Conservation (phyloP, 2,888 invertebrate genomes). For the Dioctria linearis region DNA sequence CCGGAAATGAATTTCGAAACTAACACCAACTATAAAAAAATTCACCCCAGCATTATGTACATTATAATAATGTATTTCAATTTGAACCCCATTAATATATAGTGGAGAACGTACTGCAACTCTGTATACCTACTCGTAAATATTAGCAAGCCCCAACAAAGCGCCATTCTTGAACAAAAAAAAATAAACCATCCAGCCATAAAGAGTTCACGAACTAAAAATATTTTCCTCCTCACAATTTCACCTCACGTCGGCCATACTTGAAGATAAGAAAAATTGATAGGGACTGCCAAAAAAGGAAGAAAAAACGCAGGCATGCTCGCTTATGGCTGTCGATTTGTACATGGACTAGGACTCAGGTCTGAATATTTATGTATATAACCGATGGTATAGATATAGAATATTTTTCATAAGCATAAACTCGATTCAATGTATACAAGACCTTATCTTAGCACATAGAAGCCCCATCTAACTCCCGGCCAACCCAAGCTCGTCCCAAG, state of each 20-base stretch:
- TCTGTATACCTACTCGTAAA: neutral
- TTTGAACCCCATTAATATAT: constrained; percentile 15
- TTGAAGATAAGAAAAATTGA: constrained; percentile 51
- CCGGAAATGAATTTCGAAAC: constrained; percentile 41
- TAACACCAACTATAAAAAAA: constrained; percentile 15
- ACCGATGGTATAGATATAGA: neutral
- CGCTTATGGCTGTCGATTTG: constrained; percentile 8
- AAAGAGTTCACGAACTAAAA: constrained; percentile 41
- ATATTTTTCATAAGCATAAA: constrained; percentile 30
- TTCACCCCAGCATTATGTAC: neutral
- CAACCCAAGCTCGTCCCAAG: constrained; percentile 51
- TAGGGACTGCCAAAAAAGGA: constrained; percentile 41
- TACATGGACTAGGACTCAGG: neutral
- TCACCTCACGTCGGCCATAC: constrained; percentile 51
- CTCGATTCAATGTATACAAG: constrained; percentile 30
- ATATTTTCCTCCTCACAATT: constrained; percentile 25
- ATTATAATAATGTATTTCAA: constrained; percentile 38
- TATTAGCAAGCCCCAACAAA: neutral
- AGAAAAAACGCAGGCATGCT: constrained; percentile 15
- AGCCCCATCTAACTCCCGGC: constrained; percentile 47
- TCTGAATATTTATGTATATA: constrained; percentile 20
- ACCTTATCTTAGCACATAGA: constrained; percentile 44
- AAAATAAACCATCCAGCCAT: constrained; percentile 14
- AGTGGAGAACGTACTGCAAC: neutral
- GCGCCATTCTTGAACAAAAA: neutral